Conservation (phyloP, 2,888 invertebrate genomes). For the Physocephala rufipes region DNA sequence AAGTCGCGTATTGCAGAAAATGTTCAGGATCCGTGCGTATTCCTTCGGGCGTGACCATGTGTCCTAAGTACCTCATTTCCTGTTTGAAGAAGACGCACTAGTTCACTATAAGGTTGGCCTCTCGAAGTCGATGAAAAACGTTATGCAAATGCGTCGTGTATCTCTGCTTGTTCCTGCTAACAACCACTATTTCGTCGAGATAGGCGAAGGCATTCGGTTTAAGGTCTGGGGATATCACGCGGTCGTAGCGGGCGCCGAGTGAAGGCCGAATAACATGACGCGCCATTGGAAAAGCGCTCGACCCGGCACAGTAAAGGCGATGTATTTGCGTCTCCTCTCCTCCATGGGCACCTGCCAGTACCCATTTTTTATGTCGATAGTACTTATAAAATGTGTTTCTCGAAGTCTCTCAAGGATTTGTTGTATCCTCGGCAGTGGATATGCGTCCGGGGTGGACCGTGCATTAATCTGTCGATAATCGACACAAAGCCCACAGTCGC, state of each 20-base stretch:
- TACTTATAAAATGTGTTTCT: not conserved
- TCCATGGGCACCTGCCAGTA: constrained; percentile 19
- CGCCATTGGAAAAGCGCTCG: too few relatives aligned
- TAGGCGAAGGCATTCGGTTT: constrained; percentile 23
- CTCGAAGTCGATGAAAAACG: constrained; percentile 15
- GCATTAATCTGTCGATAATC: constrained; percentile 33
- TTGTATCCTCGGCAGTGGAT: constrained; percentile 32
- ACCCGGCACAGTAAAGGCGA: too few relatives aligned
- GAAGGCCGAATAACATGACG: too few relatives aligned
- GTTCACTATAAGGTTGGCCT: constrained; percentile 23
- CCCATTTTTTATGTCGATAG: constrained; percentile 7
- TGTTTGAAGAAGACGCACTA: constrained; percentile 22
- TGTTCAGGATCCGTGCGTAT: constrained; percentile 23
- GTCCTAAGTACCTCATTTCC: not conserved
- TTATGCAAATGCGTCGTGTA: not conserved
- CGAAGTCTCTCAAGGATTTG: not conserved
- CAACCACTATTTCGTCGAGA: constrained; percentile 19
- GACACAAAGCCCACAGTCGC: constrained; percentile 36
- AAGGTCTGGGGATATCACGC: constrained; percentile 13
- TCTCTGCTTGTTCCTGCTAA: not conserved
- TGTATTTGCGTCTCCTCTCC: not conserved
- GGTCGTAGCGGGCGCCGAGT: constrained; percentile 33
- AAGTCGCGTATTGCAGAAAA: constrained; percentile 22
- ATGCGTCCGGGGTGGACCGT: constrained; percentile 21
- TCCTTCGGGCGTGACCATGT: constrained; percentile 9